phyloP scores from a whole-genome alignment of 37 sponge, comb jelly and placozoan genomes.

The Diacarnus erythraeanus region DNA sequence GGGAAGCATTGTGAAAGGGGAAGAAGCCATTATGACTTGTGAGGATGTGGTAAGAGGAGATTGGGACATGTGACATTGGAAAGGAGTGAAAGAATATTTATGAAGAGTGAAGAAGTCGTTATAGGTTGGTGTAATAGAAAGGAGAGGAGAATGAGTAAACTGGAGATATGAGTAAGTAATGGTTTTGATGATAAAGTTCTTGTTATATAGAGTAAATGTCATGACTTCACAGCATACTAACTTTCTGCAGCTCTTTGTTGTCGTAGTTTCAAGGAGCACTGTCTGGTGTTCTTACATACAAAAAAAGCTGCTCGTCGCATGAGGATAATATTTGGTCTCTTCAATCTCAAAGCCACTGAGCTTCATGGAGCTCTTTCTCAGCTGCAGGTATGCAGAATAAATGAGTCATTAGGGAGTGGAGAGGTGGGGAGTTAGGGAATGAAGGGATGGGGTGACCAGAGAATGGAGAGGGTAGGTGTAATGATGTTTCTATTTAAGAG shows the following conservation, averaged over 20 bases:
- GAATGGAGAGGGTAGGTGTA: neutral
- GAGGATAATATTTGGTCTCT: conserved; percentile 83
- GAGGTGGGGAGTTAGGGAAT: no score
- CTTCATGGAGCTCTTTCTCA: conserved; percentile 95
- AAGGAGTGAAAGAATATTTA: no score
- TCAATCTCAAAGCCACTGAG: conserved; percentile 84
- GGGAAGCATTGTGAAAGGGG: neutral
- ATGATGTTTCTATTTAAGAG: conserved; percentile 47
- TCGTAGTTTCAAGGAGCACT: conserved; percentile 87
- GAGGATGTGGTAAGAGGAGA: no score
- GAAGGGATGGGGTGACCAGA: neutral
- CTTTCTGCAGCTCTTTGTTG: conserved; percentile 93
- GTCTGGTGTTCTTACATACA: conserved; percentile 89
- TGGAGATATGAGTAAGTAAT: no score
- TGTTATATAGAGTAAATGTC: no score
- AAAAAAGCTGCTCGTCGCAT: conserved; percentile 87
- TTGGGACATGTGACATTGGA: no score
- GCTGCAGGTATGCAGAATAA: conserved; percentile 73
- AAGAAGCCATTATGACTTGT: no score
- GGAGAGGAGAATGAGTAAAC: no score
- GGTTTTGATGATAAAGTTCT: no score
- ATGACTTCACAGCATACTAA: no score
- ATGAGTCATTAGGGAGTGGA: neutral
- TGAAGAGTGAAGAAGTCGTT: no score
- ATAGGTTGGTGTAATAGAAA: no score